Percentiles rank a stretch among this genome's conserved stretches.
These are phyloP conservation scores for Alviniconcha strummeri DNA, from an alignment of 2,888 invertebrate genomes.

Conservation along the genomic window DNA sequence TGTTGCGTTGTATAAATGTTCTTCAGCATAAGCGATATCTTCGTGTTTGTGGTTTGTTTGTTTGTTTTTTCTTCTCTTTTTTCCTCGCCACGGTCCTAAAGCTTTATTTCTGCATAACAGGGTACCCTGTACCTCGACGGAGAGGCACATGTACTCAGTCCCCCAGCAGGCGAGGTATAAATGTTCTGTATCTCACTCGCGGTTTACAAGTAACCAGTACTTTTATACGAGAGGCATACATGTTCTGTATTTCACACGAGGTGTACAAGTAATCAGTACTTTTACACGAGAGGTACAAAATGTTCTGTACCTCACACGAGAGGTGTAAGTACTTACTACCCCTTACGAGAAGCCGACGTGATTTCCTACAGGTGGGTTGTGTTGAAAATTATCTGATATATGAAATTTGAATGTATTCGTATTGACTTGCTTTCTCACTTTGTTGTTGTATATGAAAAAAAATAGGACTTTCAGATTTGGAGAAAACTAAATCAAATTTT, in stretches of 20 bases:
- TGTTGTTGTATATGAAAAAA: background rate
- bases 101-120: constrained; percentile 15
- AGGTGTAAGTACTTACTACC: too few species aligned
- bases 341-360: too few species aligned
- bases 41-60: background rate
- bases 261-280: too few species aligned
- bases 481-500: background rate
- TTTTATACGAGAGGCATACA: background rate
- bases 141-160: too few species aligned
- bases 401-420: too few species aligned
- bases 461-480: background rate
- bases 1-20: constrained; percentile 13
- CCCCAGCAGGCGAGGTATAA: background rate
- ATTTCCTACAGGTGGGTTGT: too few species aligned
- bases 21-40: background rate
- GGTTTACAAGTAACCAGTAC: background rate
- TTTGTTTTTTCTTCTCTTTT: background rate
- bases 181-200: background rate
- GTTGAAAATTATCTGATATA: too few species aligned
- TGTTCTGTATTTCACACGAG: background rate
- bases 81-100: constrained; percentile 9
- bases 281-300: too few species aligned
- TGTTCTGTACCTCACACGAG: too few species aligned
- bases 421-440: background rate
- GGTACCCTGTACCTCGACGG: background rate